Conservation (phyloP, 1,140 invertebrate species). For the Ceratina calcarata region DNA sequence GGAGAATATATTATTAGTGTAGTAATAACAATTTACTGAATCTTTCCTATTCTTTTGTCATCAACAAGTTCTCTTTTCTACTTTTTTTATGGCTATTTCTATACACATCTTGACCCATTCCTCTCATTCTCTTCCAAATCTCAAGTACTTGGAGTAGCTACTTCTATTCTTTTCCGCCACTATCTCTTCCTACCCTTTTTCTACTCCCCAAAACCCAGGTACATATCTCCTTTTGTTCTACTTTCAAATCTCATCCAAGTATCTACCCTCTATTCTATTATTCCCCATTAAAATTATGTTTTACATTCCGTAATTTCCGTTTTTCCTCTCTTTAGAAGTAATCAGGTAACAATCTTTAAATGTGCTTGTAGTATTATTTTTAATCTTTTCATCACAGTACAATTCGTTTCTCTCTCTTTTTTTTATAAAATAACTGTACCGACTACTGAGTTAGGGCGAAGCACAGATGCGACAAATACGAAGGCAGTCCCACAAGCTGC, state of each 20-base stretch:
- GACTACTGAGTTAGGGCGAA: neutral
- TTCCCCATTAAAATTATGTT: too few species aligned
- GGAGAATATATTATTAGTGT: too few species aligned
- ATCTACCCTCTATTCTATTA: too few species aligned
- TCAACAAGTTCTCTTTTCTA: neutral
- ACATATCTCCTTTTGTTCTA: too few species aligned
- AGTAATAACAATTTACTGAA: too few species aligned
- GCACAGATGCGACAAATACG: slow-evolving; percentile 17
- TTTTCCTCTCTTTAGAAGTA: too few species aligned
- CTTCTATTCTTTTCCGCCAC: neutral
- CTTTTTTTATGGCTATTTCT: neutral
- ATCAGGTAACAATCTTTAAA: too few species aligned
- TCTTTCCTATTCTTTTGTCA: too few species aligned
- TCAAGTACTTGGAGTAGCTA: neutral
- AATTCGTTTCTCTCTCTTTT: neutral
- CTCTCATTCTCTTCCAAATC: neutral
- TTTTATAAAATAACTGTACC: neutral
- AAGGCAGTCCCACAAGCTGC: neutral
- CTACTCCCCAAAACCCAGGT: neutral
- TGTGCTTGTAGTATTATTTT: too few species aligned
- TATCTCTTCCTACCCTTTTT: neutral
- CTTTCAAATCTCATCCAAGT: too few species aligned
- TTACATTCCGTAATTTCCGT: too few species aligned
- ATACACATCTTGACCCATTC: neutral
- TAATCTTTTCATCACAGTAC: too few species aligned